Conservation (phyloP, 2,113 vertebrate species). For the Epinephelus fuscoguttatus region DNA sequence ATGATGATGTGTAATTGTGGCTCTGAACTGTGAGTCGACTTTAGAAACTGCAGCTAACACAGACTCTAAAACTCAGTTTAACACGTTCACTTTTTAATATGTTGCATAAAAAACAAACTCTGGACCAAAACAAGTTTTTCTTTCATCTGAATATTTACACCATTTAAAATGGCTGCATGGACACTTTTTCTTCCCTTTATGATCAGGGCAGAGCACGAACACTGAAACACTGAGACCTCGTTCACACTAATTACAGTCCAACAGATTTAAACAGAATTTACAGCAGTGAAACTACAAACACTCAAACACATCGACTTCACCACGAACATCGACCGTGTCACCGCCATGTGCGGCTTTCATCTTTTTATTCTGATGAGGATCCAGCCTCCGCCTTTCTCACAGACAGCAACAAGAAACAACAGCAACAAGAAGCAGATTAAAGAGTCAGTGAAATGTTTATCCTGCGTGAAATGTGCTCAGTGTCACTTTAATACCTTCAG, state of each 20-base stretch:
- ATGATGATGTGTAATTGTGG: background rate
- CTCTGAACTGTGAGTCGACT: constrained; percentile 7
- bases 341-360: background rate
- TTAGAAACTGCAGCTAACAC: background rate
- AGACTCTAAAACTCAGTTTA: background rate
- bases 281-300: constrained; percentile 5
- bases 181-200: constrained; percentile 28
- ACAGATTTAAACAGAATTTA: constrained; percentile 12
- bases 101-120: background rate
- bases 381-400: constrained; percentile 57
- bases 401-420: constrained; percentile 22
- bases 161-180: constrained; percentile 64
- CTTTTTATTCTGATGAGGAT: constrained; percentile 46
- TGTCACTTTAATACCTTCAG: constrained; percentile 10
- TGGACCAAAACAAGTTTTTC: constrained; percentile 15
- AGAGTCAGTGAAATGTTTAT: constrained; percentile 30
- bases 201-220: background rate
- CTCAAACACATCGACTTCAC: constrained; percentile 26
- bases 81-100: constrained; percentile 7
- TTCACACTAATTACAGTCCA: constrained; percentile 12
- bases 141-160: constrained; percentile 28
- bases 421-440: constrained; percentile 23
- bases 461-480: constrained; percentile 43
- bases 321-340: background rate
- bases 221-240: constrained; percentile 27